Base-by-base conservation (phyloP, 2,797 vertebrate species). In the Varecia variegata region DNA sequence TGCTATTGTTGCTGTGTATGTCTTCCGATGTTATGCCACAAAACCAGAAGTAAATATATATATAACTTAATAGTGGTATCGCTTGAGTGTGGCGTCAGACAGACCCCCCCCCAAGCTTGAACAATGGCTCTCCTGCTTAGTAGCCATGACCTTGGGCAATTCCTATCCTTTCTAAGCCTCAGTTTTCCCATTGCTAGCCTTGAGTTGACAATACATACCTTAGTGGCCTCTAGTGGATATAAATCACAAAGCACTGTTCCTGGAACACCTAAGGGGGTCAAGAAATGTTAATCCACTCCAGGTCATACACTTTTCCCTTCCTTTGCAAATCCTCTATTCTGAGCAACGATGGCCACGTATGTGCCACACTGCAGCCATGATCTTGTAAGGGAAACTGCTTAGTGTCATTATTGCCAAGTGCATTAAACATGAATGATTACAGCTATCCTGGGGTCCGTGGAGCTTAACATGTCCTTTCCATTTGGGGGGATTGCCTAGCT, bases 341-440 rank as follows among this genome's bases (percentile, higher is more conserved):
- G 86, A 21, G 0, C 40, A 93, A 97, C 90, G 40, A 96, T 97
- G 95, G 97, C 97, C 97, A 97, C 92, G 96, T 7, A 7, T 62
- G n/a, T 93, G 92, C 90, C 97, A 90, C 50, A 68, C 73, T 65
- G 68, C 95, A 97, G 97, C 94, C 94, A 95, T 93, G 94, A 96
- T 90, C 94, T 93, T 97, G 97, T 94, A 97, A 94, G 97, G 97
- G 77, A 97, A 90, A 73, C 94, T 95, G 94, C 94, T 98, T 88
- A 96, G 97, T 92, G 96, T 97, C 97, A 97, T 97, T 81, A 94
- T 8, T 91, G 93, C 76, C 96, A 95, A 98, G 97, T 90, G 88
- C 97, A 98, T 97, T 97, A 97, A 97, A 98, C 25, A 97, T 97
- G 97, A 98, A 98, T 98, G 97, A 97, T 96, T 95, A 94, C 88